These are phyloP conservation scores for Cerceris ruficornis DNA, from an alignment of 2,888 invertebrate genomes.

Conservation along the genomic window DNA sequence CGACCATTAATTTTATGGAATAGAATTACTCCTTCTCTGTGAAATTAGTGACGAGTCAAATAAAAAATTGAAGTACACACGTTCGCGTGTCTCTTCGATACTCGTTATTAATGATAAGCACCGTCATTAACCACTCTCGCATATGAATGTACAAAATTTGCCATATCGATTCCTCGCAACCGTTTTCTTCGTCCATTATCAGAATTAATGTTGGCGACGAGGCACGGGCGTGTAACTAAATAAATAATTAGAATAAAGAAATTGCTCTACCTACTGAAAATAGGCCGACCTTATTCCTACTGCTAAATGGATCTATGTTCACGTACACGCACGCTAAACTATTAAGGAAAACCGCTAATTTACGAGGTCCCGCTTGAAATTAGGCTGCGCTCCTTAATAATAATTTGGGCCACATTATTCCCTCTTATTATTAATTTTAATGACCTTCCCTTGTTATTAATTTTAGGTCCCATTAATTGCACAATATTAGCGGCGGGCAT, in stretches of 20 bases:
- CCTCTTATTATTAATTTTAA: conserved; percentile 8
- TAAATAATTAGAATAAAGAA: conserved; percentile 26
- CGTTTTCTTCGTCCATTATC: conserved; percentile 6
- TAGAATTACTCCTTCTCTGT: background rate
- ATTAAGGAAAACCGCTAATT: conserved; percentile 5
- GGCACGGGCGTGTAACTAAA: conserved; percentile 26
- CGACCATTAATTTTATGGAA: background rate
- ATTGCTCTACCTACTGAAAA: conserved; percentile 8
- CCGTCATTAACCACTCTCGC: background rate
- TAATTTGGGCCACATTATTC: background rate
- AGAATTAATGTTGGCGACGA: background rate
- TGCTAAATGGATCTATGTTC: conserved; percentile 16
- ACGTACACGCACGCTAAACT: conserved; percentile 17
- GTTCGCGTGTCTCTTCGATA: background rate
- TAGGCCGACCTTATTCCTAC: conserved; percentile 17
- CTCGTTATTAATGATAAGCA: background rate
- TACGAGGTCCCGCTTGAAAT: conserved; percentile 6
- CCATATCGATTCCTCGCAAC: conserved; percentile 3
- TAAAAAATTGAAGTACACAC: background rate
- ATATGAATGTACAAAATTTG: background rate
- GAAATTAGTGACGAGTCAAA: background rate
- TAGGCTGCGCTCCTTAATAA: conserved; percentile 5
- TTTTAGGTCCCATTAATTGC: background rate
- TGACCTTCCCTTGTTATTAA: background rate
- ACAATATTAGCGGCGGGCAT: background rate